A percentile compares a stretch with the other conserved stretches of the same genome.
phyloP scores from a whole-genome alignment of 2,888 invertebrate species.

The Microplitis deprimator region DNA sequence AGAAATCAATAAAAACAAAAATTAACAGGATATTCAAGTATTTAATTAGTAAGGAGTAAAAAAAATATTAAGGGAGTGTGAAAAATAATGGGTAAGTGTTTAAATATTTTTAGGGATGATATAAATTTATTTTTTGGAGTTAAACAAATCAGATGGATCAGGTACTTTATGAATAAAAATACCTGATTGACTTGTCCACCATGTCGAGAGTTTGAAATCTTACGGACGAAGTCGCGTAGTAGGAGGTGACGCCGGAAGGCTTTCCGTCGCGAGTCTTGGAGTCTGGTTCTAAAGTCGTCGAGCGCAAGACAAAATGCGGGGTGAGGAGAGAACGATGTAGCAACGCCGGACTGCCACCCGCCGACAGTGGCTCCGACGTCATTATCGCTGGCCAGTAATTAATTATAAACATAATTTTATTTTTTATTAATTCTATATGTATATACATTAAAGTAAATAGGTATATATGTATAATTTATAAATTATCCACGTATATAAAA shows the following conservation, averaged over 20 bases:
- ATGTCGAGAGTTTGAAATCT: constrained; percentile 63
- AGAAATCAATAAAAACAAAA: not conserved
- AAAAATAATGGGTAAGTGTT: not conserved
- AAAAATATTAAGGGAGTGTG: not conserved
- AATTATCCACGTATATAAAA: constrained; percentile 30
- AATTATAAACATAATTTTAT: constrained; percentile 32
- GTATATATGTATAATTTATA: constrained; percentile 24
- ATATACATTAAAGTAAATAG: not conserved
- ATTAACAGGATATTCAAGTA: not conserved
- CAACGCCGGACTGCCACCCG: constrained; percentile 64
- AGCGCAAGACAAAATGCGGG: constrained; percentile 57
- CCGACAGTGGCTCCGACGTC: constrained; percentile 66
- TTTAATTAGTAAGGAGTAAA: no score
- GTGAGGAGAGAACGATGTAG: constrained; percentile 64
- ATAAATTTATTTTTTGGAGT: not conserved
- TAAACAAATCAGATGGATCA: not conserved
- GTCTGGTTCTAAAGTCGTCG: constrained; percentile 50
- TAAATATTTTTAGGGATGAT: not conserved
- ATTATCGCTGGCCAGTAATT: constrained; percentile 58
- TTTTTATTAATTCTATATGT: constrained; percentile 5
- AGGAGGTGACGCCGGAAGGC: constrained; percentile 52
- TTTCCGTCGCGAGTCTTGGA: constrained; percentile 47
- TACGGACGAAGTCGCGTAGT: constrained; percentile 61
- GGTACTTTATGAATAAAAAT: constrained; percentile 36
- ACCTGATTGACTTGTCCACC: constrained; percentile 62